phyloP scores from a whole-genome alignment of 2,888 invertebrate genomes.

The Nomada hirtipes region DNA sequence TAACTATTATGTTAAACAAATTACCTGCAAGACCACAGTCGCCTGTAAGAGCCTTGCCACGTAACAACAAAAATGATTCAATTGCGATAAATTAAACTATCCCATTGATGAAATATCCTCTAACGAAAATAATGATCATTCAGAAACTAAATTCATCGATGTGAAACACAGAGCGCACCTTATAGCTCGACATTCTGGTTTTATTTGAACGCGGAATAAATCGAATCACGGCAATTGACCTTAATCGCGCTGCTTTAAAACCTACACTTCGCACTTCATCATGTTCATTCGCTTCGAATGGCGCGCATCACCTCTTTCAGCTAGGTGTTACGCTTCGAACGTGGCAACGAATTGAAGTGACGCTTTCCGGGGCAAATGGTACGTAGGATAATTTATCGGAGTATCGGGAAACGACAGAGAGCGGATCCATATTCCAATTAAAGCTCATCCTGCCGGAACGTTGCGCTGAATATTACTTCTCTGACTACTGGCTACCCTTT shows the following conservation, averaged over 20 bases:
- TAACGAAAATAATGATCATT: background rate
- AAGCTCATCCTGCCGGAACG: slow-evolving; percentile 83
- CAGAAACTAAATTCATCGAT: background rate
- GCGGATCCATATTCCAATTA: slow-evolving; percentile 84
- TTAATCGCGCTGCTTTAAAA: slow-evolving; percentile 65
- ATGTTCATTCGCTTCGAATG: slow-evolving; percentile 56
- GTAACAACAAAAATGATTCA: no score
- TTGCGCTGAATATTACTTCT: slow-evolving; percentile 76
- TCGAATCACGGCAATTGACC: slow-evolving; percentile 65
- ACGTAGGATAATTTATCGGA: slow-evolving; percentile 83
- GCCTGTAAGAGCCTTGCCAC: no score
- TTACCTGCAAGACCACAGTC: no score
- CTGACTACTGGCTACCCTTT: slow-evolving; percentile 68
- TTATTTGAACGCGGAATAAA: slow-evolving; percentile 53
- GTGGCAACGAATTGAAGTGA: slow-evolving; percentile 69
- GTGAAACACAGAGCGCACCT: background rate
- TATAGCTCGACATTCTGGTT: slow-evolving; percentile 10
- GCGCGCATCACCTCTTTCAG: slow-evolving; percentile 64
- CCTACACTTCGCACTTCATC: slow-evolving; percentile 58
- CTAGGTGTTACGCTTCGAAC: slow-evolving; percentile 69
- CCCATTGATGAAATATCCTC: no score
- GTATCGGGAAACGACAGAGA: slow-evolving; percentile 82
- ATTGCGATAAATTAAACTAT: no score
- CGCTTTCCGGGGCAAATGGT: slow-evolving; percentile 81
- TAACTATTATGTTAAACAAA: no score